Evolutionary conservation across 2,113 vertebrate species (phyloP).

Genomic region (Ameiurus melas): DNA sequence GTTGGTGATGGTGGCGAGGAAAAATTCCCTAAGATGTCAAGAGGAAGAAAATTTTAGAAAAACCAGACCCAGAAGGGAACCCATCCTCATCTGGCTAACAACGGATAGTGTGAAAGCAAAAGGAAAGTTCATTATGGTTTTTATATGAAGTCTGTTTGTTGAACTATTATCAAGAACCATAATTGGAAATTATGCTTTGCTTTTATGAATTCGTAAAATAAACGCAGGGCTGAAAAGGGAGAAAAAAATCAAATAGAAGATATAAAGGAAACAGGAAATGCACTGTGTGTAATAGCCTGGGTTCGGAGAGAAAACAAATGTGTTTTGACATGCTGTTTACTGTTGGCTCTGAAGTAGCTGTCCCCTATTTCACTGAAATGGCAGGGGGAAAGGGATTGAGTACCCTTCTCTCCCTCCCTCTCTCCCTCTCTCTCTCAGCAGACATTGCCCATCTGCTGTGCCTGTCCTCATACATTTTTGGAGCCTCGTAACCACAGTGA

Average conservation of each 20-base stretch:
- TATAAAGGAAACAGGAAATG: neutral
- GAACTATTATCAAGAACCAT: neutral
- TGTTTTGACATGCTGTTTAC: conserved; percentile 30
- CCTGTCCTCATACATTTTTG: neutral
- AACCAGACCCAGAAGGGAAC: no score
- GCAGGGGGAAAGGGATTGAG: neutral
- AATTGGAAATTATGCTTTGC: neutral
- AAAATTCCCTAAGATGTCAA: no score
- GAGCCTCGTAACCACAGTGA: neutral
- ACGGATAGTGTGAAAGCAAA: no score
- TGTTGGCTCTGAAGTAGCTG: neutral
- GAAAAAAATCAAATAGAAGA: conserved; percentile 8
- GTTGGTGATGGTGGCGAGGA: no score
- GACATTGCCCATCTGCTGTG: conserved; percentile 23
- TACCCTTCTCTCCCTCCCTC: neutral
- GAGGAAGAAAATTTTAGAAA: no score
- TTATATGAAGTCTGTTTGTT: no score
- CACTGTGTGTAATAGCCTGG: neutral
- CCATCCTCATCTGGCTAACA: no score
- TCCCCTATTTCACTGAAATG: conserved; percentile 14
- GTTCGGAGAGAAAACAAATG: conserved; percentile 4
- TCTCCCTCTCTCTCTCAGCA: conserved; percentile 39
- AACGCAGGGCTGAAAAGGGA: conserved; percentile 35
- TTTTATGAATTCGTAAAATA: neutral
- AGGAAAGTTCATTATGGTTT: no score